Evolutionary conservation across 1,140 invertebrate species (phyloP), one percentile per base, ranked within the genome.

Genomic region (Drosophila suzukii): DNA sequence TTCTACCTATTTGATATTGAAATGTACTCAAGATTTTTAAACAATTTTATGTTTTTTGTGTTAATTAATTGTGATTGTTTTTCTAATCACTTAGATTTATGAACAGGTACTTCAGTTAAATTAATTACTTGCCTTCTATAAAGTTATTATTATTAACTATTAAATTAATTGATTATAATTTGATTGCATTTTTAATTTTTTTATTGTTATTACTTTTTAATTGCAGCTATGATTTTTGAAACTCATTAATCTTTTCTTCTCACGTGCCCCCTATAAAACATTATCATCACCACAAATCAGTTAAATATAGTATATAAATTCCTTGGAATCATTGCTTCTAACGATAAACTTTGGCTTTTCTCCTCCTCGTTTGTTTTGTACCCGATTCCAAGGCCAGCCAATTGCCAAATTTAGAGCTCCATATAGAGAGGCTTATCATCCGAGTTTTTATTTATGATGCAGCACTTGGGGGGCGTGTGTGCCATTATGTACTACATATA

Each of bases 361-460:
- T 24, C 17, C 54, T 30, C 15, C 17, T 8, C 41, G 20, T 66
- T 44, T 57, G 53, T 61, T 66, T 65, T 78, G 41, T 59, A 73
- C 67, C 47, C 61, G 56, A 11, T 66, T 71, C 61, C 83, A 85
- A 85, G 82, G 82, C 78, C 70, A 71, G 53, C 2, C 13, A 70
- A 75, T 67, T 82, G 83, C 82, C 83, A 82, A 85, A 85, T 67
- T 88, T 75, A 78, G 60, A 57, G 56, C 60, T 38, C 38, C 34
- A 32, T 11, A 7, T 12, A 58, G 50, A 43, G 57, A 13, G 38
- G 67, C 82, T 85, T 88, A 85, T 85, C 81, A 57, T 6, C 20
- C 49, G 24, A 32, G 51, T 59, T 58, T 71, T 32, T 72, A 80
- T 75, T 81, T 81, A 85, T 59, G 75, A 86, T 81, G 63, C 67